Base-by-base conservation (phyloP, 2,113 vertebrate species). In the Ceyx cyanopectus region DNA sequence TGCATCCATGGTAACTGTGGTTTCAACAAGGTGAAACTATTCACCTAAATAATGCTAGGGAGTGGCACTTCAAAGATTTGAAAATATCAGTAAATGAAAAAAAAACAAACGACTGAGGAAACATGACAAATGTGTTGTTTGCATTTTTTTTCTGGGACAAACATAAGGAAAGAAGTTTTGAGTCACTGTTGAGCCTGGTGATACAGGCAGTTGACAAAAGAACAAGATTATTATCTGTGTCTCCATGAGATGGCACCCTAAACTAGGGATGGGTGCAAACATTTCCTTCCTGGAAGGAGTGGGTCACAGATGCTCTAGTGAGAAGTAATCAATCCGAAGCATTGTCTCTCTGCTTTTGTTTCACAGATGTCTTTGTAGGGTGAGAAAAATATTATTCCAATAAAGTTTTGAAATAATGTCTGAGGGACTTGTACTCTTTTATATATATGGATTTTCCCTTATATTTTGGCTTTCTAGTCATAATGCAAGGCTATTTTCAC, bases 171-270 rank as follows among this genome's bases (percentile, higher is more conserved):
- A 12, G 24, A 68, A 40, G 15, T 63, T 88, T 74, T 75, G 32
- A 30, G 45, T 48, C 8, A 23, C 8, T 37, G 26, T 65, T 81
- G 61, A 87, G 48, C 43, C 57, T 45, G 17, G 23, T 86, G 53
- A 10, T 62, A 11, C 2, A 1, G 26, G n/a, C 32, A 57, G 12
- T 14, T 23, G 53, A 68, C 43, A 56, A 88, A 90, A 63, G 32
- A 54, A 40, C 19, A 87, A 50, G 4, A 15, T 3, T 46, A 29
- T 74, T 73, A n/a, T 32, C 27, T 51, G 29, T 84, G 58, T 91
- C 45, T 69, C 84, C 87, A 56, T 79, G 81, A 92, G 87, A 32
- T 78, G 81, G 89, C 91, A 92, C 53, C 62, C 66, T 92, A 87
- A 81, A 72, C 62, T 23, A 91, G 11, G 23, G 12, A 37, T 51